Percentiles rank a stretch among this genome's conserved stretches.
phyloP scores from a whole-genome alignment of 92 coral and sea anemone genomes.

The Paragorgia papillata region DNA sequence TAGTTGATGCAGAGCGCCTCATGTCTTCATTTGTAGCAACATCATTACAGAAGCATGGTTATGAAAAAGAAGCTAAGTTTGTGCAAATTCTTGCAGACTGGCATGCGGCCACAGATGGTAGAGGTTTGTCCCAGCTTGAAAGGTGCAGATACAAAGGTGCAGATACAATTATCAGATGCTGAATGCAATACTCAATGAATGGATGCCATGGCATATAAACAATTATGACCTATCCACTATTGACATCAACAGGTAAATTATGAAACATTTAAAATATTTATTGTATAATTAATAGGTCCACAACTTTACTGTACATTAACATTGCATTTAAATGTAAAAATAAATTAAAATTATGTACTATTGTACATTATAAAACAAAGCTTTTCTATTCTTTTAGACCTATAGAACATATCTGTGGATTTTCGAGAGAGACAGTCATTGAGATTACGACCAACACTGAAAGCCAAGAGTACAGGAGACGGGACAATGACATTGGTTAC shows the following conservation, averaged over 20 bases:
- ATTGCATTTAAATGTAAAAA: too few species aligned
- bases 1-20: constrained; percentile 63
- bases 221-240: constrained; percentile 65
- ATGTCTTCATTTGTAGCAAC: constrained; percentile 53
- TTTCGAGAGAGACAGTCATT: constrained; percentile 58
- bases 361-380: too few species aligned
- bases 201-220: constrained; percentile 73
- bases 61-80: constrained; percentile 51
- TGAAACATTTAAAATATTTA: too few species aligned
- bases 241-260: constrained; percentile 63
- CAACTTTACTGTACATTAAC: too few species aligned
- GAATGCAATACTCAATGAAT: constrained; percentile 59
- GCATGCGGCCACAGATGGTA: constrained; percentile 69
- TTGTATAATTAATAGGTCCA: too few species aligned
- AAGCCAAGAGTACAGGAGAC: constrained; percentile 46
- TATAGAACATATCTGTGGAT: constrained; percentile 54
- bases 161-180: constrained; percentile 58
- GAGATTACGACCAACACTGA: constrained; percentile 51
- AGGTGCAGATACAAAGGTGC: too few species aligned
- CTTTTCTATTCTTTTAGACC: constrained; percentile 51
- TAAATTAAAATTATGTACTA: too few species aligned
- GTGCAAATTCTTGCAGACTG: constrained; percentile 54
- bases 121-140: constrained; percentile 58
- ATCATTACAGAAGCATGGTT: constrained; percentile 48
- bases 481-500: constrained; percentile 22